These are phyloP conservation scores for Tetrapedia diversipes DNA, from an alignment of 2,888 invertebrate species.

Conservation along the genomic window DNA sequence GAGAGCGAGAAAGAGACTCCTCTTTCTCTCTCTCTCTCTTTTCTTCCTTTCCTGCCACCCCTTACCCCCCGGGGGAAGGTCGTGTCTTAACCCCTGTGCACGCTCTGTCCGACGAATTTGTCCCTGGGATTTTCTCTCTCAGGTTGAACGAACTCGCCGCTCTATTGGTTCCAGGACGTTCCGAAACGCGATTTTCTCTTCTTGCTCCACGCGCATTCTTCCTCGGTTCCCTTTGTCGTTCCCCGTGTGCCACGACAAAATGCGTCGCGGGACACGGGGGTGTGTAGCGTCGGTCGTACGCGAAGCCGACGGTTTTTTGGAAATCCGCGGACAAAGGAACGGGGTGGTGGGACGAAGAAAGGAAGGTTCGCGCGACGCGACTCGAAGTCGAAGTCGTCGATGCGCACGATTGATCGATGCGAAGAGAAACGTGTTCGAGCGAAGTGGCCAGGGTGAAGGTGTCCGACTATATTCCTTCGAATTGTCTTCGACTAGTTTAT, in stretches of 20 bases:
- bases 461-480: conserved; percentile 69
- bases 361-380: too few species aligned
- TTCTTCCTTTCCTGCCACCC: conserved; percentile 52
- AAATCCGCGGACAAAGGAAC: too few species aligned
- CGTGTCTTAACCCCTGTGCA: conserved; percentile 73
- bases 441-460: conserved; percentile 52
- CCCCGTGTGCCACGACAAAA: too few species aligned
- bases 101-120: conserved; percentile 65
- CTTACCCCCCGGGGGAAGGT: conserved; percentile 72
- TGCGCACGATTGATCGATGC: conserved; percentile 63
- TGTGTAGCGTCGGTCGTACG: too few species aligned
- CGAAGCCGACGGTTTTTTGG: too few species aligned
- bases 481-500: conserved; percentile 69
- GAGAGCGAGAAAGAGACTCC: neutral
- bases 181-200: neutral
- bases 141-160: conserved; percentile 76
- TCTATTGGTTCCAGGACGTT: conserved; percentile 42
- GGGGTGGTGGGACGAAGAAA: too few species aligned
- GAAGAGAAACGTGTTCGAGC: conserved; percentile 39
- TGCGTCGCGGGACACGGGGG: too few species aligned
- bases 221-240: neutral
- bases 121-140: conserved; percentile 67
- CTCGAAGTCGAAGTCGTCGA: conserved; percentile 64
- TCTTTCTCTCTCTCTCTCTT: neutral
- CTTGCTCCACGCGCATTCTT: neutral